Conservation (phyloP, 2,797 vertebrate species). For the Gymnothorax javanicus region DNA sequence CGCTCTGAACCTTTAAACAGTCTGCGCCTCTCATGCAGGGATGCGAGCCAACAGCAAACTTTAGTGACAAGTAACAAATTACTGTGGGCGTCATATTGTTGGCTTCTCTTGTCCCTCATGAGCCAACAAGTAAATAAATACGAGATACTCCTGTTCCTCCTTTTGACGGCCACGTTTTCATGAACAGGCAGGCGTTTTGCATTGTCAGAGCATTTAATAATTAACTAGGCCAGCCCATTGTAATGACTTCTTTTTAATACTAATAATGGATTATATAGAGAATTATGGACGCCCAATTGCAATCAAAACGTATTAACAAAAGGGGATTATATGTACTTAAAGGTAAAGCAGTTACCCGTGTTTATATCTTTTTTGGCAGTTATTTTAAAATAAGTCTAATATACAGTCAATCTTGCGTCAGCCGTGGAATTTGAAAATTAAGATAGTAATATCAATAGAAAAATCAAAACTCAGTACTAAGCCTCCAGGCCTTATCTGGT, state of each 20-base stretch:
- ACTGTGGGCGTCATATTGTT: constrained; percentile 82
- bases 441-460: background rate
- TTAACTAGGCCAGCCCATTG: background rate
- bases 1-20: constrained; percentile 63
- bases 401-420: background rate
- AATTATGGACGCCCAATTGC: background rate
- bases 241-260: background rate
- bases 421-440: background rate
- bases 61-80: constrained; percentile 87
- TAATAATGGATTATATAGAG: background rate
- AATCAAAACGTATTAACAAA: background rate
- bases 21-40: constrained; percentile 50
- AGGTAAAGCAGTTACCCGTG: background rate
- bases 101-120: constrained; percentile 70
- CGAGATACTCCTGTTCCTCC: constrained; percentile 47
- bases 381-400: background rate
- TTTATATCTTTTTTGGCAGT: background rate
- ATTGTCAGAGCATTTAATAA: constrained; percentile 16
- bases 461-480: background rate
- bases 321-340: background rate
- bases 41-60: constrained; percentile 63
- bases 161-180: constrained; percentile 53
- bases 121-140: constrained; percentile 78
- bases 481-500: background rate
- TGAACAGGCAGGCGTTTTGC: constrained; percentile 48